phyloP scores from a whole-genome alignment of 2,797 vertebrate genomes.

The Pseudochromis fuscus region DNA sequence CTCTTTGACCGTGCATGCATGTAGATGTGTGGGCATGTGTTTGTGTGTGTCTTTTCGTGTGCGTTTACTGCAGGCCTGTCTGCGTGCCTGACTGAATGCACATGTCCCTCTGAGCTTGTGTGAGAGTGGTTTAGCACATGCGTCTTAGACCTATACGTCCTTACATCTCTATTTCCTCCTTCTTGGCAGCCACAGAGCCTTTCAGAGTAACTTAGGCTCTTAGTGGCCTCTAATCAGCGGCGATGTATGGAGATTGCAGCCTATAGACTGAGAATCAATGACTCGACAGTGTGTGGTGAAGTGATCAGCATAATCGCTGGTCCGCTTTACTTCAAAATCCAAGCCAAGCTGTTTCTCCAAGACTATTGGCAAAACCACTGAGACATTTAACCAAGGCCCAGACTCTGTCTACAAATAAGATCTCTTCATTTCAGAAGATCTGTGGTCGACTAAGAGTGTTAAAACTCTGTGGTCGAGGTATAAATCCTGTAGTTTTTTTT shows the following conservation, averaged over 20 bases:
- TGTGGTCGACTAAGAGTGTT: slow-evolving; percentile 27
- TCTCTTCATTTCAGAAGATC: slow-evolving; percentile 59
- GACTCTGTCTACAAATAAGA: slow-evolving; percentile 55
- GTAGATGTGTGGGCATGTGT: slow-evolving; percentile 32
- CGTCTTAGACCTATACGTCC: slow-evolving; percentile 21
- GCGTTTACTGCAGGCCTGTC: slow-evolving; percentile 42
- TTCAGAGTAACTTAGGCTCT: slow-evolving; percentile 71
- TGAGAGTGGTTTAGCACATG: slow-evolving; percentile 36
- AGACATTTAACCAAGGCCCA: slow-evolving; percentile 58
- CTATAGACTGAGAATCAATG: slow-evolving; percentile 79
- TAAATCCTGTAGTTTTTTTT: slow-evolving; percentile 36
- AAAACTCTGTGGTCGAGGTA: slow-evolving; percentile 39
- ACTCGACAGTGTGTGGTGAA: slow-evolving; percentile 75
- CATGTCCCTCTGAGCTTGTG: slow-evolving; percentile 55
- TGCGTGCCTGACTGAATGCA: slow-evolving; percentile 47
- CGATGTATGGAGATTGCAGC: slow-evolving; percentile 71
- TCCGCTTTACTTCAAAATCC: slow-evolving; percentile 71
- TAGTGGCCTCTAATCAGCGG: slow-evolving; percentile 69
- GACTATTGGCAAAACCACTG: slow-evolving; percentile 69
- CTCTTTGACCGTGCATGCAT: slow-evolving; percentile 58
- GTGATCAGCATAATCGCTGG: slow-evolving; percentile 74
- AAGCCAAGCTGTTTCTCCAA: slow-evolving; percentile 73
- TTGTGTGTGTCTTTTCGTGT: slow-evolving; percentile 43
- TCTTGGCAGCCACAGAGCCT: slow-evolving; percentile 45
- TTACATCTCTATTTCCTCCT: slow-evolving; percentile 31